Evolutionary conservation across 2,797 vertebrate species (phyloP).

Genomic region (Phataginus tetradactyla): DNA sequence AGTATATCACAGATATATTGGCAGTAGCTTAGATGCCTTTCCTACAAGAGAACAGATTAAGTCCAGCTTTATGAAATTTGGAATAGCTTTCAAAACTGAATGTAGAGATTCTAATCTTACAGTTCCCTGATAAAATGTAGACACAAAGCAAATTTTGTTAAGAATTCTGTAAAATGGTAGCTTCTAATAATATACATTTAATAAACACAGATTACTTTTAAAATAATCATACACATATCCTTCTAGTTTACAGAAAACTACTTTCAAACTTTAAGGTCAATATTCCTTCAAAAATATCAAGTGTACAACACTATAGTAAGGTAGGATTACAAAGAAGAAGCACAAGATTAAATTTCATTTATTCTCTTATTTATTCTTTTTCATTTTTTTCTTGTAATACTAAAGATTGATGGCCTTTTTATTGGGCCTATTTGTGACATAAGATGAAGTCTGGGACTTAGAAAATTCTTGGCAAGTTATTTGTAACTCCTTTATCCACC

Average conservation of each 20-base stretch:
- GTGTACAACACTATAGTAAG: not conserved
- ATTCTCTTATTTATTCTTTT: not conserved
- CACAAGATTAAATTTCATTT: not conserved
- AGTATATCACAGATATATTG: not conserved
- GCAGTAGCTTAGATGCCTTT: slow-evolving; percentile 56
- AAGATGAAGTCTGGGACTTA: not conserved
- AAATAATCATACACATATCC: not conserved
- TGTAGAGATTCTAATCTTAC: slow-evolving; percentile 58
- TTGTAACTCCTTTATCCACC: not conserved
- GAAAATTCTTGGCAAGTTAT: not conserved
- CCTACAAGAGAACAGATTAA: slow-evolving; percentile 65
- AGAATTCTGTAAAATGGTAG: slow-evolving; percentile 28
- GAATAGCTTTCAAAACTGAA: slow-evolving; percentile 52
- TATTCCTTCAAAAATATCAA: not conserved
- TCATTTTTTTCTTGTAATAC: not conserved
- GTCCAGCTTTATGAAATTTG: slow-evolving; percentile 64
- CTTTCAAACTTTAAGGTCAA: not conserved
- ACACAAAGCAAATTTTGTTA: not conserved
- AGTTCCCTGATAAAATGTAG: slow-evolving; percentile 64
- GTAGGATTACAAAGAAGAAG: not conserved
- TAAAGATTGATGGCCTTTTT: not conserved
- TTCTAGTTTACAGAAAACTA: slow-evolving; percentile 3
- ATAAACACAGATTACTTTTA: slow-evolving; percentile 1
- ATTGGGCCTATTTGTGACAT: not conserved
- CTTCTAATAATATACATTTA: slow-evolving; percentile 19